Evolutionary conservation across 2,113 vertebrate genomes (phyloP).

Genomic region (Crotalus tigris): DNA sequence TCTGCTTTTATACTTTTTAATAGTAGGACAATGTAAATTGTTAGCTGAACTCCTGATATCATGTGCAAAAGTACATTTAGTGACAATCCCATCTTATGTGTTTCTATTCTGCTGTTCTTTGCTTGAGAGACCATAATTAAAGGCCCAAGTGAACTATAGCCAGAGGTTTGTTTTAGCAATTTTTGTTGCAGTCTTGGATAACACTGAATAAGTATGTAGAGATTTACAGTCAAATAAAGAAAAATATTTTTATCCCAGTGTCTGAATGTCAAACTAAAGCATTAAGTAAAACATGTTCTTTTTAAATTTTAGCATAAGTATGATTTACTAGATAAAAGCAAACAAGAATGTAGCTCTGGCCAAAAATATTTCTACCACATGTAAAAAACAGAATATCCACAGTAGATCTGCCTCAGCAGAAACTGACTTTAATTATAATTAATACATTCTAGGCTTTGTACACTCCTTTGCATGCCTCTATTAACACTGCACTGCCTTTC

Average conservation of each 20-base stretch:
- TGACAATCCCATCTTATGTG: not conserved
- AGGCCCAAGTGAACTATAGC: constrained; percentile 24
- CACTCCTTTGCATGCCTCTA: not conserved
- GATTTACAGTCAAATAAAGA: constrained; percentile 54
- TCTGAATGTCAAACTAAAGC: constrained; percentile 18
- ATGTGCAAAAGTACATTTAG: not conserved
- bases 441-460: not conserved
- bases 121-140: not conserved
- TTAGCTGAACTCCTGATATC: constrained; percentile 44
- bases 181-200: constrained; percentile 46
- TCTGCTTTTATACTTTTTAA: constrained; percentile 18
- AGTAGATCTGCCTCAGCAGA: not conserved
- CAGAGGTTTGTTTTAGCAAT: constrained; percentile 23
- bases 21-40: constrained; percentile 24
- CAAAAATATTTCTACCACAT: constrained; percentile 20
- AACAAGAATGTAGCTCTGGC: constrained; percentile 32
- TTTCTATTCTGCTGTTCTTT: constrained; percentile 39
- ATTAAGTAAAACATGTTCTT: constrained; percentile 43
- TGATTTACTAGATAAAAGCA: constrained; percentile 50
- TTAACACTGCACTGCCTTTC: not conserved
- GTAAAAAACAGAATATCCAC: constrained; percentile 16
- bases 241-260: constrained; percentile 38
- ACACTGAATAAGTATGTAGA: constrained; percentile 24
- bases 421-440: not conserved
- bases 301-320: constrained; percentile 20